Evolutionary conservation across 2,888 invertebrate species (phyloP), one percentile per base, ranked within the genome.

Genomic region (Anoncus sp.): DNA sequence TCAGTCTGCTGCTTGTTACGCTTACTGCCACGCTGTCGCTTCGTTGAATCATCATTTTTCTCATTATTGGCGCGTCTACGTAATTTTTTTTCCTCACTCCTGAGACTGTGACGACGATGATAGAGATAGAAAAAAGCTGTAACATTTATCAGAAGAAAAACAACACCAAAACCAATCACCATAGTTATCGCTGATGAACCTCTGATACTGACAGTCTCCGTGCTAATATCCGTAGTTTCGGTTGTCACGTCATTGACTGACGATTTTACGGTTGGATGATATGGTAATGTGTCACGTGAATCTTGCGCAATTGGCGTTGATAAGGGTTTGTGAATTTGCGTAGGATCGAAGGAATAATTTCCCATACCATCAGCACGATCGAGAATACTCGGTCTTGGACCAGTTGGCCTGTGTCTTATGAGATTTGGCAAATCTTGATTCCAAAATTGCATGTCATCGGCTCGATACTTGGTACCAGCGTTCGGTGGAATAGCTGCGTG

Each of bases 381-480:
- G 45, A 87, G 84, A 75, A 88, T 83, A 18, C 81, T 76, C 24
- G 89, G 89, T 59, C 88, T 87, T 14, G 85, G 86, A 27, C 86
- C 85, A 31, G 81, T 85, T 69, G 87, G 86, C 38, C 84, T 84
- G 83, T 91, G 92, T 82, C 92, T 93, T 84, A 94, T 94, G 85
- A 95, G 92, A 82, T 95, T 94, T 0, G 97, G 97, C 59, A 98
- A 93, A 47, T 94, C 94, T 69, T 97, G 95, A 82, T 96, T 95
- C 98, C 98, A 98, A 87, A 96, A 97, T 55, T 94, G 94, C 87
- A 97, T 95, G 86, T 96, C 95, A 80, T 95, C 94, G 6, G 94
- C 93, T 47, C 97, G 93, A 91, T 98, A 98, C 83, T 95, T 94
- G 77, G 94, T 94, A 73, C 95, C 94, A 47, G 95, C 93, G 47